Conservation (phyloP, 2,113 vertebrate genomes). For the Tetraodon nigroviridis region DNA sequence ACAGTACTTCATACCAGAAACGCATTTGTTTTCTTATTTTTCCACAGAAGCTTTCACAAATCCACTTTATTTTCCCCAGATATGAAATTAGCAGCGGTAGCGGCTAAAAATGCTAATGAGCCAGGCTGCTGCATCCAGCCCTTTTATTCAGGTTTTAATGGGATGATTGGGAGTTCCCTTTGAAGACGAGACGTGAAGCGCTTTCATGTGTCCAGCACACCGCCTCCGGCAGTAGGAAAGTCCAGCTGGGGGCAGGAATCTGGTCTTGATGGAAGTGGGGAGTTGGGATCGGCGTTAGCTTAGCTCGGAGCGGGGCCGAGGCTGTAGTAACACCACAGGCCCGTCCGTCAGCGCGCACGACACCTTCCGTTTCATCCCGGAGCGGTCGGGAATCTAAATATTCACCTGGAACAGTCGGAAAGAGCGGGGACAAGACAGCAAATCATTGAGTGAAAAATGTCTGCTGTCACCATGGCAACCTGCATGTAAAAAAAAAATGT, state of each 20-base stretch:
- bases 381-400: no score
- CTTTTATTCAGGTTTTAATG: conserved; percentile 26
- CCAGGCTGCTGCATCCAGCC: conserved; percentile 7
- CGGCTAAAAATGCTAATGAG: conserved; percentile 9
- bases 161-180: conserved; percentile 7
- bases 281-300: no score
- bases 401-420: no score
- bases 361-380: no score
- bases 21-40: conserved; percentile 8
- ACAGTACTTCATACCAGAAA: conserved; percentile 1
- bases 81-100: conserved; percentile 19
- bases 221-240: no score
- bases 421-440: neutral
- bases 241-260: no score
- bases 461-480: conserved; percentile 62
- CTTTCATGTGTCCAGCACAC: neutral
- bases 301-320: no score
- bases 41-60: neutral
- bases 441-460: conserved; percentile 25
- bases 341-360: no score
- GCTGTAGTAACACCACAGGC: no score
- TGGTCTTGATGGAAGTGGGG: no score
- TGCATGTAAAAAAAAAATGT: no score
- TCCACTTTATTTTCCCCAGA: conserved; percentile 12
- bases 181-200: conserved; percentile 1